A percentile compares a stretch with the other conserved stretches of the same genome.
phyloP scores from a whole-genome alignment of 2,113 vertebrate genomes.

The Hemibagrus wyckioides region DNA sequence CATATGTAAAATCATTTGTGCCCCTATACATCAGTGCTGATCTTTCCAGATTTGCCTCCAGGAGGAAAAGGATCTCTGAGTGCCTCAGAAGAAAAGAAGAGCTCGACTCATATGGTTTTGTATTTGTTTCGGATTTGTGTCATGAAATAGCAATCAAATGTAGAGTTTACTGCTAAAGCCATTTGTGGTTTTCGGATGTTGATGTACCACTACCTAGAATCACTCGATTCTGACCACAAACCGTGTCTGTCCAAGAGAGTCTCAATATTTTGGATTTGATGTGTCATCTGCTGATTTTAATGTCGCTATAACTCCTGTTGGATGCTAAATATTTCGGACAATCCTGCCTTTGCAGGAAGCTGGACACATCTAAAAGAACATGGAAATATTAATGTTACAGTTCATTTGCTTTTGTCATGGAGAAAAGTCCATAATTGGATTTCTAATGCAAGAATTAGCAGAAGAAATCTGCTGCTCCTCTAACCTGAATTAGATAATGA shows the following conservation, averaged over 20 bases:
- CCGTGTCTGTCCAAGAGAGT: constrained; percentile 40
- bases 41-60: constrained; percentile 32
- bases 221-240: constrained; percentile 49
- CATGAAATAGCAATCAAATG: constrained; percentile 44
- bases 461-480: neutral
- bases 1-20: constrained; percentile 10
- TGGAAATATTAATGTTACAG: neutral
- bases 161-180: constrained; percentile 37
- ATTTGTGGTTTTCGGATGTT: constrained; percentile 51
- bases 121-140: constrained; percentile 33
- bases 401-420: neutral
- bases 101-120: constrained; percentile 22
- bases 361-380: constrained; percentile 1
- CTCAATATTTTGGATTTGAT: constrained; percentile 34
- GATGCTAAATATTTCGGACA: constrained; percentile 25
- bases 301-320: neutral
- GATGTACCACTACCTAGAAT: constrained; percentile 37
- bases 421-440: neutral
- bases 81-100: constrained; percentile 1
- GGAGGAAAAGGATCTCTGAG: neutral
- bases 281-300: constrained; percentile 32
- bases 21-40: neutral
- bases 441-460: neutral
- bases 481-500: neutral
- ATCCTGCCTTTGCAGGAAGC: constrained; percentile 22